Base-by-base conservation (phyloP, 1,140 invertebrate genomes). In the Ceratoteleas bidentatus region DNA sequence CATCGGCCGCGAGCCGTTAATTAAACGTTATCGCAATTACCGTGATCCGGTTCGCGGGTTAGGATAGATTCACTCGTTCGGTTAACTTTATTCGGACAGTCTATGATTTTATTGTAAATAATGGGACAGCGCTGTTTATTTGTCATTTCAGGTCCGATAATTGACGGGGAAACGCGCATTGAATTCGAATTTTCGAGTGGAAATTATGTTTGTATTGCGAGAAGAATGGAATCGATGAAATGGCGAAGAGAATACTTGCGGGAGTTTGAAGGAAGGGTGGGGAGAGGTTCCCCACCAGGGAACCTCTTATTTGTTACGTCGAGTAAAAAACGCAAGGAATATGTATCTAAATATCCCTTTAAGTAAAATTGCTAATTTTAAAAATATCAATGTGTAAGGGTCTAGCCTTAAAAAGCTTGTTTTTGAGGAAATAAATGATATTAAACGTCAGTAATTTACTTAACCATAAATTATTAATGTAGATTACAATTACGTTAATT, bases 21-120 rank as follows among this genome's bases (percentile, higher is more conserved):
- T 64, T 74, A 57, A 74, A 64, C 7, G 70, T 40, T 53, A 34
- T 72, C 61, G 50, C 36, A 61, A 58, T 58, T 58, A 38, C 36
- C 3, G 14, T 49, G 38, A 43, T 43, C 56, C 6, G 24, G 32
- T 52, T 36, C 38, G 16, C 38, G 7, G 33, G n/a, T 47, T 47
- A 47, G 6, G 6, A 34, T 32, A 11, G 11, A 34, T n/a, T 33
- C 4, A 34, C 11, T 54, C 32, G 34, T 11, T 33, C 49, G 36
- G 36, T 8, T 6, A 40, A 6, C 36, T 40, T 40, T 40, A 40
- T 40, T 40, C 36, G 36, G 36, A 8, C 36, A 11, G 7, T 40
- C 2, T 8, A 40, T 40, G 36, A 40, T 40, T 40, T 40, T 40
- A 40, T 2, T 11, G 36, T 40, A 2, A 40, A 40, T 40, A 40